Conservation (phyloP, 2,797 vertebrate genomes). For the Bradypodion ventrale region DNA sequence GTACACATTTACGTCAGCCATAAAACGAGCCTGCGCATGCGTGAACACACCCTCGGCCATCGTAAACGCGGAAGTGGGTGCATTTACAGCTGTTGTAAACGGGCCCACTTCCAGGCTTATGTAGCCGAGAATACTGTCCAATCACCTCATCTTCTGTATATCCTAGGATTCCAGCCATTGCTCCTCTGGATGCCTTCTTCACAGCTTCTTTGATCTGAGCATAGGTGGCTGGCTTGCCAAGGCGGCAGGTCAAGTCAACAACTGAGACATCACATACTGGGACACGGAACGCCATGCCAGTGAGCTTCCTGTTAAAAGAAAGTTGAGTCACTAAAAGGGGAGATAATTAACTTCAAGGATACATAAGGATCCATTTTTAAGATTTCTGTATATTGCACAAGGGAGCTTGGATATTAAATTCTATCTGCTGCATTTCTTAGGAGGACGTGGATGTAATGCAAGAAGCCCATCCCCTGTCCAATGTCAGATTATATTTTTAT, state of each 20-base stretch:
- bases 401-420: background rate
- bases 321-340: background rate
- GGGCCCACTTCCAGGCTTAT: no score
- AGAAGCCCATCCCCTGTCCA: background rate
- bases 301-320: constrained; percentile 82
- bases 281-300: constrained; percentile 91
- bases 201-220: constrained; percentile 83
- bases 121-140: background rate
- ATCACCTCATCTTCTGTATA: constrained; percentile 89
- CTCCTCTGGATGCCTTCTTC: constrained; percentile 83
- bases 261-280: constrained; percentile 88
- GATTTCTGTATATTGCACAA: background rate
- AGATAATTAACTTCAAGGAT: background rate
- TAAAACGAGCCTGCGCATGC: no score
- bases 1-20: no score
- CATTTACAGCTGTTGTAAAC: no score
- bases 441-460: background rate
- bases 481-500: background rate
- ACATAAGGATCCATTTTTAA: background rate
- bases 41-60: no score
- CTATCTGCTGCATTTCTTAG: background rate
- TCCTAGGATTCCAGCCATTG: constrained; percentile 86
- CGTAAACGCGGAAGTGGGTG: no score
- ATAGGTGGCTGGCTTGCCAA: constrained; percentile 79
- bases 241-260: constrained; percentile 89